Evolutionary conservation across 1,140 invertebrate species (phyloP), one percentile per base, ranked within the genome.

Genomic region (Vollenhovia emeryi): DNA sequence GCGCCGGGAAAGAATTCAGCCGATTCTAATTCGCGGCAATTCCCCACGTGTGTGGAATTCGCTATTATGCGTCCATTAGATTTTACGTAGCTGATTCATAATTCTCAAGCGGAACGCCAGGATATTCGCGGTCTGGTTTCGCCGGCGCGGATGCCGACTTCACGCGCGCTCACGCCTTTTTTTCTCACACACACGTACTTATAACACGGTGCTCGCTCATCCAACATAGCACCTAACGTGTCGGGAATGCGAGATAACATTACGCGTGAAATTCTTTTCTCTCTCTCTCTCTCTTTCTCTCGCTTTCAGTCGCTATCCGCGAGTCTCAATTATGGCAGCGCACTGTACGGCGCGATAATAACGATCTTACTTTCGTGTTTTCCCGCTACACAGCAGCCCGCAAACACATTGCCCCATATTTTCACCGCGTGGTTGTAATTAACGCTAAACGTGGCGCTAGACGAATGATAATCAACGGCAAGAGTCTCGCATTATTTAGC

Each of bases 41-140:
- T 71, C 50, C 64, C n/a, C n/a, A n/a, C n/a, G 21, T 33, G 33
- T 15, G 15, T 66, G 36, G 33, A 43, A 27, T 57, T 45, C 78
- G 18, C 21, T 43, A 45, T 73, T 82, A 57, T 68, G 24, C 24
- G 43, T 71, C 33, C 3, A n/a, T 78, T 69, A 79, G 62, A 40
- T 43, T 69, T 69, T 69, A 40, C 62, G 24, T 1, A 6, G 60
- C 13, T 79, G 76, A 79, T 79, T 79, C 62, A 79, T 79, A 68
- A 69, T 79, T 79, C 76, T 21, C 27, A 27, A 68, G 45, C 62
- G 45, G 21, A 79, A 52, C 30, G 62, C 33, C n/a, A 52, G 43
- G 33, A 68, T 79, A 68, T 52, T 52, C 45, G 76, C 76, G 76
- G 43, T 68, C 57, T 50, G 75, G 27, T 79, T 79, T 68, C 15